phyloP scores from a whole-genome alignment of 2,113 vertebrate species.

The Gobio gobio region DNA sequence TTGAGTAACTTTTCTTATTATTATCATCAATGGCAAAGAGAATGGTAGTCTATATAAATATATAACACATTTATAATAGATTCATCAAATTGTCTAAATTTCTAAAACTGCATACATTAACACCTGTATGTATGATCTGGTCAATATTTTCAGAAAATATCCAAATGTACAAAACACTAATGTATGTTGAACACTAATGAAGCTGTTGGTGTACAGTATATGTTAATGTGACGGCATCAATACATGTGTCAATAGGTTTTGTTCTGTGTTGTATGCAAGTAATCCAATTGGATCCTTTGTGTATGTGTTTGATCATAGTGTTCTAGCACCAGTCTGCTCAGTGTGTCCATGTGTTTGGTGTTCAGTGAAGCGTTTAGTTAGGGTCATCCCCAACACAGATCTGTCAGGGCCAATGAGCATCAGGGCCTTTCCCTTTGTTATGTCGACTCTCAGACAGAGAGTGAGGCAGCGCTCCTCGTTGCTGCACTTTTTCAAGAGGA shows the following conservation, averaged over 20 bases:
- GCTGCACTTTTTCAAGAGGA: slow-evolving; percentile 61
- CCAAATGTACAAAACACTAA: not conserved
- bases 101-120: not conserved
- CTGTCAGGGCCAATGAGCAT: slow-evolving; percentile 74
- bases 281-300: slow-evolving; percentile 54
- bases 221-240: not conserved
- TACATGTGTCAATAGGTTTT: slow-evolving; percentile 33
- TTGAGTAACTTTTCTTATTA: not conserved
- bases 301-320: slow-evolving; percentile 54
- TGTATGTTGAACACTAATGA: slow-evolving; percentile 9
- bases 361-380: slow-evolving; percentile 68
- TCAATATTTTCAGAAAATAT: not conserved
- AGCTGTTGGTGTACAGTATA: not conserved
- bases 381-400: slow-evolving; percentile 74
- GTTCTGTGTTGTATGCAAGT: slow-evolving; percentile 9
- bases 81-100: not conserved
- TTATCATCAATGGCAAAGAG: not conserved
- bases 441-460: slow-evolving; percentile 21
- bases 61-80: not conserved
- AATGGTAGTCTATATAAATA: too few relatives aligned
- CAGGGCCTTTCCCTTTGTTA: slow-evolving; percentile 65
- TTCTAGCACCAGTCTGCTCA: slow-evolving; percentile 62
- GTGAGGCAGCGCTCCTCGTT: slow-evolving; percentile 60
- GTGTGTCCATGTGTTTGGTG: slow-evolving; percentile 59
- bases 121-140: not conserved